Conservation (phyloP, 1,140 invertebrate genomes). For the Stegodyphus mimosarum region DNA sequence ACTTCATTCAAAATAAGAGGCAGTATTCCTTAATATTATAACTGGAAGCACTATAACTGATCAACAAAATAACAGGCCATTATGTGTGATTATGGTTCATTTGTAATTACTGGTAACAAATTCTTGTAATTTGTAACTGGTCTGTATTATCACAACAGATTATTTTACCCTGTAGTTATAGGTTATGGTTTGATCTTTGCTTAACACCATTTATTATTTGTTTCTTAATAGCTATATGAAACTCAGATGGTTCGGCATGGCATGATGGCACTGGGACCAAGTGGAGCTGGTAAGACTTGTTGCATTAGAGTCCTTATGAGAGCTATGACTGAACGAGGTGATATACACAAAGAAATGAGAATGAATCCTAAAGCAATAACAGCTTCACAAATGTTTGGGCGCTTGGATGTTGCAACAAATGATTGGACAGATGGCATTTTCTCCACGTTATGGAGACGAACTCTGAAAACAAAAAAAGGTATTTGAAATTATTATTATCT, state of each 20-base stretch:
- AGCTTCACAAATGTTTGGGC: conserved; percentile 96
- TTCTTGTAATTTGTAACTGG: no score
- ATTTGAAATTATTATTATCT: background rate
- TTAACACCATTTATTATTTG: background rate
- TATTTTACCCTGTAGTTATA: no score
- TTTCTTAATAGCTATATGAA: conserved; percentile 81
- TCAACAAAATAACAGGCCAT: no score
- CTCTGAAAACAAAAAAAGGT: conserved; percentile 86
- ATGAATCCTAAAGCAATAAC: conserved; percentile 99
- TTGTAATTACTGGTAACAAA: no score
- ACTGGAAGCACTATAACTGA: no score
- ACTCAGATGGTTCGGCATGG: conserved; percentile 95
- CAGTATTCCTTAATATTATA: no score
- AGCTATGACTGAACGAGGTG: conserved; percentile 85
- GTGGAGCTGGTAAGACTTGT: conserved; percentile 91
- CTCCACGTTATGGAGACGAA: conserved; percentile 94
- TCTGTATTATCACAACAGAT: no score
- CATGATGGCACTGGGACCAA: conserved; percentile 95
- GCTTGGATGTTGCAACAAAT: conserved; percentile 96
- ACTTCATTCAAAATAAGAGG: no score
- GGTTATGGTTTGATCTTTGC: no score
- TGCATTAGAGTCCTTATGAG: conserved; percentile 97
- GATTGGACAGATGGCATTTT: conserved; percentile 99
- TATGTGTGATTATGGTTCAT: no score
- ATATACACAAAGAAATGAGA: conserved; percentile 91